Conservation (phyloP, 2,113 vertebrate genomes). For the Cisticola juncidis region DNA sequence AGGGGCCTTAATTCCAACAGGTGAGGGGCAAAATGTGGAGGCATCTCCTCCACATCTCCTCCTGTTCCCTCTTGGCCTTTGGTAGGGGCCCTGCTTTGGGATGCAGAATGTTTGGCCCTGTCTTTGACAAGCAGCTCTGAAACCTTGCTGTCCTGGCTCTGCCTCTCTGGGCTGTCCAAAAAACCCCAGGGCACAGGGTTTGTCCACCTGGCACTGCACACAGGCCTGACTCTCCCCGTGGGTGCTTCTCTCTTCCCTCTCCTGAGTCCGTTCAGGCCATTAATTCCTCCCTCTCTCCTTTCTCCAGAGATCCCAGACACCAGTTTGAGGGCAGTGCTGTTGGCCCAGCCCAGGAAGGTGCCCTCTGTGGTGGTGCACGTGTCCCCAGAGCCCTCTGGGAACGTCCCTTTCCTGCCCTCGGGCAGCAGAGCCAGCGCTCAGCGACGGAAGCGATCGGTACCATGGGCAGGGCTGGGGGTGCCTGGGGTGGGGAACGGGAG, state of each 20-base stretch:
- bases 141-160: not conserved
- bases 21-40: not conserved
- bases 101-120: not conserved
- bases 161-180: not conserved
- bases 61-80: not conserved
- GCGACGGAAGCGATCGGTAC: slow-evolving; percentile 46
- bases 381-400: not conserved
- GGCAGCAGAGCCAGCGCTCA: not conserved
- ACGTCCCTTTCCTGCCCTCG: not conserved
- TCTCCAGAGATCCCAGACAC: slow-evolving; percentile 2
- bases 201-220: not conserved
- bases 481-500: not conserved
- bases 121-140: not conserved
- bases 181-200: not conserved
- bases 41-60: not conserved
- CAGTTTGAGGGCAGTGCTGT: not conserved
- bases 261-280: not conserved
- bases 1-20: not conserved
- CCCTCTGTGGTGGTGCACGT: not conserved
- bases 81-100: not conserved
- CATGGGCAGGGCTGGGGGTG: accelerated
- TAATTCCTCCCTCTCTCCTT: not conserved
- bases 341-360: not conserved
- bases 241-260: not conserved
- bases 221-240: not conserved